Evolutionary conservation across 2,888 invertebrate genomes (phyloP).

Genomic region (Acleris sparsana): DNA sequence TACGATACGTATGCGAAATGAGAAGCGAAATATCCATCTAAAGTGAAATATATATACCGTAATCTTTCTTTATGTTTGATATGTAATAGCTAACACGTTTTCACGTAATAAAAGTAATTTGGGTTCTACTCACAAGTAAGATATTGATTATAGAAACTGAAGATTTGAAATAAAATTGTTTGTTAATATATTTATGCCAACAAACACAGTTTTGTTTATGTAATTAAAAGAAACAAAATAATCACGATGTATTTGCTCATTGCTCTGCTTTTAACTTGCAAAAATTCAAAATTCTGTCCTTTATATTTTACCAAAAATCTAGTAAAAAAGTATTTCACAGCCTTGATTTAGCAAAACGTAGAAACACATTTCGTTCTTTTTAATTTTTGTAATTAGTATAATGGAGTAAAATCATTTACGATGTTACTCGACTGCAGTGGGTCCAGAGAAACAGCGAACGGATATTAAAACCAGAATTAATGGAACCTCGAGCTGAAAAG

Average conservation of each 20-base stretch:
- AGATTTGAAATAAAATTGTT: no score
- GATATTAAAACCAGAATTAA: conserved; percentile 42
- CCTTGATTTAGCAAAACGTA: no score
- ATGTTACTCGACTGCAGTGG: not conserved
- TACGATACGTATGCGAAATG: conserved; percentile 2
- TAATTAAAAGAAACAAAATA: no score
- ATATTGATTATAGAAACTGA: not conserved
- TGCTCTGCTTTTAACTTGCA: no score
- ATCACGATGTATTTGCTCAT: no score
- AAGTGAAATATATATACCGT: conserved; percentile 8
- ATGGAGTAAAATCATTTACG: not conserved
- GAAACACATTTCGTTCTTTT: no score
- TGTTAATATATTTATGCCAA: no score
- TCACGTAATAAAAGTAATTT: not conserved
- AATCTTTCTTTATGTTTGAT: conserved; percentile 12
- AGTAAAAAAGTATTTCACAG: no score
- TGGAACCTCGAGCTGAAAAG: conserved; percentile 7
- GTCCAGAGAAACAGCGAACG: conserved; percentile 38
- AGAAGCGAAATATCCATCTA: conserved; percentile 6
- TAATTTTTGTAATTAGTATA: not conserved
- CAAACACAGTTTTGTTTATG: no score
- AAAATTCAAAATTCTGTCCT: no score
- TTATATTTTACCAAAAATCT: no score
- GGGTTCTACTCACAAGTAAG: not conserved
- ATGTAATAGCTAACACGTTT: not conserved